These are phyloP conservation scores for Uria aalge DNA, from an alignment of 2,113 vertebrate species.

Conservation along the genomic window DNA sequence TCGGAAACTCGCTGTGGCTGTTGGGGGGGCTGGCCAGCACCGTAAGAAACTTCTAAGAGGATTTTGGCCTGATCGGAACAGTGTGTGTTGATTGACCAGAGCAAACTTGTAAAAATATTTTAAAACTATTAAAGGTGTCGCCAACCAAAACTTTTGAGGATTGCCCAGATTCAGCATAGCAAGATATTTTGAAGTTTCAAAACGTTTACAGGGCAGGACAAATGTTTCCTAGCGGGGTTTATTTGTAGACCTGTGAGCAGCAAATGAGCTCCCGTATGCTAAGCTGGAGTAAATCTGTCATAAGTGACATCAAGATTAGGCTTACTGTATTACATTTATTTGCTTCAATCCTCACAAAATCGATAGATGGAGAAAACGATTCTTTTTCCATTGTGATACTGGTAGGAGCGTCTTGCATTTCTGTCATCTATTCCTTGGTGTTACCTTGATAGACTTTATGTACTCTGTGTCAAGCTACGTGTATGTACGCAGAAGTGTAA, in stretches of 20 bases:
- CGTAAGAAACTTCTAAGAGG: background rate
- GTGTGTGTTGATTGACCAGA: background rate
- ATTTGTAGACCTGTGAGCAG: background rate
- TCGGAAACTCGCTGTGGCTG: background rate
- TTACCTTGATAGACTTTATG: slow-evolving; percentile 5
- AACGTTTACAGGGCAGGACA: background rate
- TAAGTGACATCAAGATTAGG: background rate
- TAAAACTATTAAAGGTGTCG: background rate
- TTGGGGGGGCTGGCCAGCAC: background rate
- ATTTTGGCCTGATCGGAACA: background rate
- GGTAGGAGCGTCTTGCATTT: background rate
- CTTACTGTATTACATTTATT: background rate
- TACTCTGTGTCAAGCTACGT: background rate
- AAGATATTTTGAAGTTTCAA: background rate
- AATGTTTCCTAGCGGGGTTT: background rate
- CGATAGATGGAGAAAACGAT: background rate
- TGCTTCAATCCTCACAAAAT: background rate
- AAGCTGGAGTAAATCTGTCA: background rate
- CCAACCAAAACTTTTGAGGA: background rate
- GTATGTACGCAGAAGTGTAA: slow-evolving; percentile 39
- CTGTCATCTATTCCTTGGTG: background rate
- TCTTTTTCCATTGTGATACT: background rate
- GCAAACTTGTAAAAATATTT: background rate
- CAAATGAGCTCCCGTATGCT: background rate
- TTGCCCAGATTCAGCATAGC: background rate